Conservation (phyloP, 2,797 vertebrate species). For the Apodemus agrarius region DNA sequence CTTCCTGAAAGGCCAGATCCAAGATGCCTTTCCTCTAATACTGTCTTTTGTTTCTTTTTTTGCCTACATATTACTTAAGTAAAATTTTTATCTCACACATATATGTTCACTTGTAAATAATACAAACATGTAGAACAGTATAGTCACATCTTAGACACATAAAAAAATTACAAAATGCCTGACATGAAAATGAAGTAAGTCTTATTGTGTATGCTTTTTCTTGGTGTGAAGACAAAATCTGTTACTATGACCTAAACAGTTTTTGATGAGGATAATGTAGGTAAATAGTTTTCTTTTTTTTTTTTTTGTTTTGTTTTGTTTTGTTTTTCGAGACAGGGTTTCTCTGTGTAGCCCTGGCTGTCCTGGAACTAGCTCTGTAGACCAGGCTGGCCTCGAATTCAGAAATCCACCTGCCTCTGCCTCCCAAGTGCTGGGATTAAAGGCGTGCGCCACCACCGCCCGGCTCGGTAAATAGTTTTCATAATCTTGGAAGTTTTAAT, state of each 20-base stretch:
- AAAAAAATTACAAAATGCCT: conserved; percentile 22
- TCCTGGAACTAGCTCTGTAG: no score
- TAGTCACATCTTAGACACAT: neutral
- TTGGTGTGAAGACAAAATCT: conserved; percentile 13
- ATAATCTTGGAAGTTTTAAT: neutral
- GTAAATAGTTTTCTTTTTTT: conserved; percentile 10
- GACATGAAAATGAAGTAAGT: conserved; percentile 31
- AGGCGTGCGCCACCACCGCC: no score
- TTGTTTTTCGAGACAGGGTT: no score
- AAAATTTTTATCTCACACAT: neutral
- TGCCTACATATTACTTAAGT: neutral
- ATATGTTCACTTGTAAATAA: conserved; percentile 52
- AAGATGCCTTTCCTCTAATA: neutral
- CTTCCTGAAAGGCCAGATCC: neutral
- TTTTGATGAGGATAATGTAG: neutral
- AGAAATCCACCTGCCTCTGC: no score
- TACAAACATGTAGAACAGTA: neutral
- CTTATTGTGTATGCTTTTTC: conserved; percentile 7
- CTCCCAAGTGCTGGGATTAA: no score
- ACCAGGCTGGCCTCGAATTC: no score
- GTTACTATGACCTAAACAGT: conserved; percentile 4
- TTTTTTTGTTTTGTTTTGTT: no score
- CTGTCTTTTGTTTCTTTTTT: neutral
- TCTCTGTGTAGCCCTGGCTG: no score
- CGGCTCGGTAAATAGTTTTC: no score